A percentile compares a stretch with the other conserved stretches of the same genome.
These are phyloP conservation scores for Haliaeetus leucogaster DNA, from an alignment of 2,113 vertebrate species.

Conservation along the genomic window DNA sequence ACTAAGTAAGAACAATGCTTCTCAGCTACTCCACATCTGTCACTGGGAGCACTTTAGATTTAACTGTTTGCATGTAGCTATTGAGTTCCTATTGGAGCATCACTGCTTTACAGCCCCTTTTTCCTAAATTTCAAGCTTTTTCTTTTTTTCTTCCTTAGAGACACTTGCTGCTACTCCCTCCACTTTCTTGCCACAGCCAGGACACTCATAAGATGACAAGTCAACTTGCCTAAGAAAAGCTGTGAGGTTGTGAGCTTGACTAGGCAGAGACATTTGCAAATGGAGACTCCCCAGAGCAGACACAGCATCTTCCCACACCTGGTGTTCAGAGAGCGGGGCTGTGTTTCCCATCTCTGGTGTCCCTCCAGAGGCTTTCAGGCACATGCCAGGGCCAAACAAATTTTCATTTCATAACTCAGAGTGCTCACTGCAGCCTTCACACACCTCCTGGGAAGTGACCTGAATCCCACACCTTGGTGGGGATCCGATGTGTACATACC, in stretches of 20 bases:
- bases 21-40: neutral
- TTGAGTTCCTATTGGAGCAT: neutral
- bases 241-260: neutral
- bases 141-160: too few species aligned
- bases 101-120: neutral
- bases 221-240: neutral
- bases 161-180: neutral
- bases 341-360: neutral
- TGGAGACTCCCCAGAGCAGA: neutral
- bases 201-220: neutral
- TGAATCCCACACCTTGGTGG: fast-evolving
- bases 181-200: neutral
- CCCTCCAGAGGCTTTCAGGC: neutral
- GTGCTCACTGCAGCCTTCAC: neutral
- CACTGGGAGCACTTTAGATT: neutral
- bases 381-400: fast-evolving
- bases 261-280: neutral
- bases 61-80: neutral
- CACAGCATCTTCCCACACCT: neutral
- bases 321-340: neutral
- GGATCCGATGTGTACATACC: fast-evolving
- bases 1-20: neutral
- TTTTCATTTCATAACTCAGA: neutral
- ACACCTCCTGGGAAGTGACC: neutral
- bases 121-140: neutral